Evolutionary conservation across 2,797 vertebrate species (phyloP).

Genomic region (Sebastiscus albofasciatus): DNA sequence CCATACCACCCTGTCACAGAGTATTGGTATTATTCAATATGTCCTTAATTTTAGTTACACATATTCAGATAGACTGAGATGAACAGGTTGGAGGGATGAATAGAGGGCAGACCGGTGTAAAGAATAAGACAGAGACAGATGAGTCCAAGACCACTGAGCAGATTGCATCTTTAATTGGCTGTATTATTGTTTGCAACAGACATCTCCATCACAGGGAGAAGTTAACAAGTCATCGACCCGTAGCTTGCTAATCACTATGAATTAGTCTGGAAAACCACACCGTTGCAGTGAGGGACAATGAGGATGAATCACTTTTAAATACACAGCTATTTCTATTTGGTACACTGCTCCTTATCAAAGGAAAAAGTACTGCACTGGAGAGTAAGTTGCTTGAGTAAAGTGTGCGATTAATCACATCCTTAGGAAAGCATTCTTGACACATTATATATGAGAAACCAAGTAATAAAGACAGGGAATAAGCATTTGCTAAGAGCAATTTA

Average conservation of each 20-base stretch:
- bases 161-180: slow-evolving; percentile 76
- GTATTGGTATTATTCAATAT: not conserved
- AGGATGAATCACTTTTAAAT: slow-evolving; percentile 23
- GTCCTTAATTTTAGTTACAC: not conserved
- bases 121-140: slow-evolving; percentile 63
- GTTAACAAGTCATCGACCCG: slow-evolving; percentile 67
- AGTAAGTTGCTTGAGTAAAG: not conserved
- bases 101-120: slow-evolving; percentile 6
- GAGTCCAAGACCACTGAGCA: slow-evolving; percentile 59
- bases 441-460: not conserved
- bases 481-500: not conserved
- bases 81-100: slow-evolving; percentile 22
- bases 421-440: not conserved
- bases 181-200: slow-evolving; percentile 63
- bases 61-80: not conserved
- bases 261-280: slow-evolving; percentile 56
- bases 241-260: slow-evolving; percentile 63
- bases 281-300: not conserved
- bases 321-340: not conserved
- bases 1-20: not conserved
- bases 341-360: not conserved
- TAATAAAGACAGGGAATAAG: not conserved
- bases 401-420: not conserved
- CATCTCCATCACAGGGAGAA: slow-evolving; percentile 67
- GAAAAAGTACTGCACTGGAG: not conserved